Evolutionary conservation across 2,888 invertebrate species (phyloP), one percentile per base, ranked within the genome.

Genomic region (Muschampia plurimacula): DNA sequence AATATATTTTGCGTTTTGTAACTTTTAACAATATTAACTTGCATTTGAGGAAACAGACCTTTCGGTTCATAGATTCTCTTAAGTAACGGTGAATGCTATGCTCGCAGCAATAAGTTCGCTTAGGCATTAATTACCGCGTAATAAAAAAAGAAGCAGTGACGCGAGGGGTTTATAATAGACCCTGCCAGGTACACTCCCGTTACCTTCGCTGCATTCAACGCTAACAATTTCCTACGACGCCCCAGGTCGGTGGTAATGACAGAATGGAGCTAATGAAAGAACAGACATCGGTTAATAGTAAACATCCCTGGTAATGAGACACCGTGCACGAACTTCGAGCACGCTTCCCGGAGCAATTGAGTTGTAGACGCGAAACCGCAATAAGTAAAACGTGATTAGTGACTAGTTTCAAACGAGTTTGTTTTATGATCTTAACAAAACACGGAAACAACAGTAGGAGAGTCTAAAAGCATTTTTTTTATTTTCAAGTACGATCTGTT

Each of bases 211-310:
- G 87, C 89, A 86, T 85, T 85, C 83, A 82, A 76, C 83, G 84
- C 83, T 85, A 87, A 87, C 86, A 85, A 86, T 88, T 84, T 85
- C 83, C 86, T 81, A 79, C 77, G 76, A 74, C 78, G 70, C 72
- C 72, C 82, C 75, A 82, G 78, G 82, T 84, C 77, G 82, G 84
- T 84, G 77, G 81, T 89, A 89, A 90, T 89, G 82, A 88, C 85
- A 85, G 86, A 86, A 87, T 83, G 81, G 82, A 86, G 80, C 80
- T 87, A 88, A 89, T 88, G 86, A 87, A 90, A 89, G 84, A 86
- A 85, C 86, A 83, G 84, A 82, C 82, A 74, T 76, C 81, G 78
- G 79, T 83, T 83, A 72, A 85, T 86, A 83, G 84, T 83, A 81
- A 84, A 64, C 73, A 85, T 86, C 84, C 83, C 83, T 82, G 79